Conservation (phyloP, 2,113 vertebrate genomes). For the Bubo bubo region DNA sequence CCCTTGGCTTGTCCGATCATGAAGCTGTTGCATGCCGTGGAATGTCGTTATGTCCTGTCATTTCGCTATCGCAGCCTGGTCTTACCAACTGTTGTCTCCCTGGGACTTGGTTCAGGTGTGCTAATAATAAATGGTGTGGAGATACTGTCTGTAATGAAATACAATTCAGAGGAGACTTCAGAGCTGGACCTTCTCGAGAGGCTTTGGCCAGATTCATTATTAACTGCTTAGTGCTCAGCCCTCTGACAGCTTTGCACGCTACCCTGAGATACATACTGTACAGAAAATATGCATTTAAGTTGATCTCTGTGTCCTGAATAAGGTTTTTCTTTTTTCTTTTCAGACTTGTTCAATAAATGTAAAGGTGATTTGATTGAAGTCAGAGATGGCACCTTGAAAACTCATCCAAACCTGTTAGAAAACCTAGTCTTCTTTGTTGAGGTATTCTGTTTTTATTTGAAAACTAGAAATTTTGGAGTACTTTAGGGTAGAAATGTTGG, state of each 20-base stretch:
- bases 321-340: slow-evolving; percentile 3
- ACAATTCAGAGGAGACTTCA: background rate
- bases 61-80: background rate
- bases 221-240: background rate
- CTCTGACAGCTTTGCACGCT: background rate
- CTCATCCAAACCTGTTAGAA: slow-evolving; percentile 86
- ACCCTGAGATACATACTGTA: background rate
- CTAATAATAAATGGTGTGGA: background rate
- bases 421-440: slow-evolving; percentile 95
- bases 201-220: background rate
- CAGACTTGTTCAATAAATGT: slow-evolving; percentile 91
- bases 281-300: background rate
- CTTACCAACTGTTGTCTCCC: background rate
- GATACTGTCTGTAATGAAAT: background rate
- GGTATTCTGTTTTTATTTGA: slow-evolving; percentile 75
- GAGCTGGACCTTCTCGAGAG: background rate
- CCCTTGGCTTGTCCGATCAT: background rate
- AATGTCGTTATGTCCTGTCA: background rate
- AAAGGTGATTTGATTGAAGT: slow-evolving; percentile 91
- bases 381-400: slow-evolving; percentile 84
- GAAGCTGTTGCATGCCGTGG: background rate
- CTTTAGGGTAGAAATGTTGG: background rate
- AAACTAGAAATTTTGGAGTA: background rate
- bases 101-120: background rate
- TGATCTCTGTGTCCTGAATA: background rate